These are phyloP conservation scores for Rhabdomys dilectus DNA, from an alignment of 2,113 vertebrate species.

Conservation along the genomic window DNA sequence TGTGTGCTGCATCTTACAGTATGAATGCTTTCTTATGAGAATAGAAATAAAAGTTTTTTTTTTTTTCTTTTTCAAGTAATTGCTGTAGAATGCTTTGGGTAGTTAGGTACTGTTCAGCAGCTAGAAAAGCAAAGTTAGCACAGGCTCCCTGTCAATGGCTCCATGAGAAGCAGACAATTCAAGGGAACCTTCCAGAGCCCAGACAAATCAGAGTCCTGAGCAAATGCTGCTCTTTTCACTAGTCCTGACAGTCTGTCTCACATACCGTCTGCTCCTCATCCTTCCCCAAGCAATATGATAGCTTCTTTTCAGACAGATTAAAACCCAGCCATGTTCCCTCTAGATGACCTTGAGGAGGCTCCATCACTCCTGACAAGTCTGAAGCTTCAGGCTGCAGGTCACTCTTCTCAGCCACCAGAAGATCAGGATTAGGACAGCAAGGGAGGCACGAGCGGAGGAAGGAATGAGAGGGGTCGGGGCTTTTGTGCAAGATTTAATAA, in stretches of 20 bases:
- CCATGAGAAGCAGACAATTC: background rate
- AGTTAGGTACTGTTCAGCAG: background rate
- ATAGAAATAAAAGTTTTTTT: background rate
- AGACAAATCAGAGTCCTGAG: background rate
- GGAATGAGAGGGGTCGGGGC: constrained; percentile 63
- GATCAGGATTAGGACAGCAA: background rate
- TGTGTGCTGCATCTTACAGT: background rate
- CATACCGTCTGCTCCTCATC: background rate
- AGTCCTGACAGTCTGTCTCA: constrained; percentile 3
- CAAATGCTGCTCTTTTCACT: background rate
- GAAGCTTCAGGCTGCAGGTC: background rate
- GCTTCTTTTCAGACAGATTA: background rate
- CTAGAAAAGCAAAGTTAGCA: constrained; percentile 3
- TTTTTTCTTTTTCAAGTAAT: background rate
- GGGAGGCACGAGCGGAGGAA: constrained; percentile 64
- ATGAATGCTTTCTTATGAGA: background rate
- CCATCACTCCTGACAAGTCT: background rate
- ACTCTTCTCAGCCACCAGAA: background rate
- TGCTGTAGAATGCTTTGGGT: background rate
- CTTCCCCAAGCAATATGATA: background rate
- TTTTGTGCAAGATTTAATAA: constrained; percentile 83
- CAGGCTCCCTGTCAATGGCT: background rate
- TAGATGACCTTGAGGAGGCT: background rate
- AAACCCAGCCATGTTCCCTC: background rate
- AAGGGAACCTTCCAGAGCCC: background rate